Conservation (phyloP, 2,797 vertebrate species). For the Neoniphon sammara region DNA sequence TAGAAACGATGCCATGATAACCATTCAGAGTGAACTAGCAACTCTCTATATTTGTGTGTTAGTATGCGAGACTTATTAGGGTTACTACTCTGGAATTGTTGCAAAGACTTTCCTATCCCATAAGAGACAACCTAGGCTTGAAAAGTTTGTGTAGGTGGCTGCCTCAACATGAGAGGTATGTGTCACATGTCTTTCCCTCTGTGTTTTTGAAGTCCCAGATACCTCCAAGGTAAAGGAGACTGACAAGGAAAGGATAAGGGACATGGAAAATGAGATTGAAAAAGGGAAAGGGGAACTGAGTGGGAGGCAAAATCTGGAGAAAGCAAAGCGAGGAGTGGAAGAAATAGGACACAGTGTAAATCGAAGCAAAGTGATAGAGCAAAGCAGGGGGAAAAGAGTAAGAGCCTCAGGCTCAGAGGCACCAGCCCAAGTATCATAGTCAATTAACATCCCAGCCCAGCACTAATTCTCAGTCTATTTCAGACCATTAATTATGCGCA, state of each 20-base stretch:
- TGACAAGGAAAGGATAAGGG: constrained; percentile 61
- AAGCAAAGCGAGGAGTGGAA: constrained; percentile 61
- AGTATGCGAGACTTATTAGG: constrained; percentile 20
- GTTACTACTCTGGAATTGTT: constrained; percentile 37
- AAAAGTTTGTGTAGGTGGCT: constrained; percentile 61
- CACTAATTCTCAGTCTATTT: constrained; percentile 84
- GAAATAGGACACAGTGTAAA: constrained; percentile 73
- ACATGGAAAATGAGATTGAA: constrained; percentile 70
- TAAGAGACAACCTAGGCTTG: constrained; percentile 31
- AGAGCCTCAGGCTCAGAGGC: constrained; percentile 76
- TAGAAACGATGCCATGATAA: constrained; percentile 50
- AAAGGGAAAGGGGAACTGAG: constrained; percentile 58
- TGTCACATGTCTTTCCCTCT: constrained; percentile 49
- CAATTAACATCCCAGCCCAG: constrained; percentile 83
- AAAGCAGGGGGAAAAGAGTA: constrained; percentile 64
- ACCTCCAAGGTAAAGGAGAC: constrained; percentile 65
- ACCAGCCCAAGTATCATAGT: constrained; percentile 83
- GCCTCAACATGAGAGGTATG: constrained; percentile 34
- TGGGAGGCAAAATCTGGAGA: constrained; percentile 66
- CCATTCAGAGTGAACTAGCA: constrained; percentile 33
- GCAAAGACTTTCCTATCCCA: constrained; percentile 32
- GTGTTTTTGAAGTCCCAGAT: constrained; percentile 65
- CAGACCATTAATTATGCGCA: constrained; percentile 84
- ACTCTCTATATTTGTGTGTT: constrained; percentile 8
- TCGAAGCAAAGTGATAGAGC: constrained; percentile 68